phyloP scores from a whole-genome alignment of 2,888 invertebrate species.

The Netelia virgata region DNA sequence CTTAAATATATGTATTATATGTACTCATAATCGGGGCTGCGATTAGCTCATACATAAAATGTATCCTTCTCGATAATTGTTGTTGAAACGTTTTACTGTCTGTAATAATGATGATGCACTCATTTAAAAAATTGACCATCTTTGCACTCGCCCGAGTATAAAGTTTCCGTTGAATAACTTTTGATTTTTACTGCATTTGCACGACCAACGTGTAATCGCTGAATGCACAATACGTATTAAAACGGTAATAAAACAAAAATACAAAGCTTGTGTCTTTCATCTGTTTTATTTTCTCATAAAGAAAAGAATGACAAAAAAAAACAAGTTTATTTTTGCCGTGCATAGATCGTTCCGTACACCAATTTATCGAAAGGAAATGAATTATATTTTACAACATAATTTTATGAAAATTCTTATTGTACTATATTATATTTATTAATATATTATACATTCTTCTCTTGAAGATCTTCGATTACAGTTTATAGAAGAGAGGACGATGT shows the following conservation, averaged over 20 bases:
- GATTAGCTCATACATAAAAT: slow-evolving; percentile 44
- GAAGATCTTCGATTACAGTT: slow-evolving; percentile 41
- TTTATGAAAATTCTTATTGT: slow-evolving; percentile 35
- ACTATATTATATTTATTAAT: slow-evolving; percentile 53
- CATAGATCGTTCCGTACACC: slow-evolving; percentile 60
- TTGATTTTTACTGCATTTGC: slow-evolving; percentile 47
- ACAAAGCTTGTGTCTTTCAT: slow-evolving; percentile 22
- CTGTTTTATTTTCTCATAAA: slow-evolving; percentile 46
- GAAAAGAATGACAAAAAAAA: slow-evolving; percentile 23
- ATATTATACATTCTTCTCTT: slow-evolving; percentile 51
- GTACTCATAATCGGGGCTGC: slow-evolving; percentile 27
- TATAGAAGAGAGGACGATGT: slow-evolving; percentile 24
- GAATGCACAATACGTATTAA: slow-evolving; percentile 49
- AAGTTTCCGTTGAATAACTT: slow-evolving; percentile 40
- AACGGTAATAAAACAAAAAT: slow-evolving; percentile 8
- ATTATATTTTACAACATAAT: slow-evolving; percentile 46
- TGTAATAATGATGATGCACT: slow-evolving; percentile 63
- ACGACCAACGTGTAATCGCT: slow-evolving; percentile 51
- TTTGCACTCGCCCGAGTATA: slow-evolving; percentile 53
- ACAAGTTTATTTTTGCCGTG: slow-evolving; percentile 9
- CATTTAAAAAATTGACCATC: slow-evolving; percentile 57
- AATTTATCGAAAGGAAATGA: slow-evolving; percentile 61
- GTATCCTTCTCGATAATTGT: slow-evolving; percentile 55
- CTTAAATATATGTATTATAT: slow-evolving; percentile 56
- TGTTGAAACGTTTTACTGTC: slow-evolving; percentile 58